These are phyloP conservation scores for Neelides sp. DNA, from an alignment of 1,140 invertebrate species.

Conservation along the genomic window DNA sequence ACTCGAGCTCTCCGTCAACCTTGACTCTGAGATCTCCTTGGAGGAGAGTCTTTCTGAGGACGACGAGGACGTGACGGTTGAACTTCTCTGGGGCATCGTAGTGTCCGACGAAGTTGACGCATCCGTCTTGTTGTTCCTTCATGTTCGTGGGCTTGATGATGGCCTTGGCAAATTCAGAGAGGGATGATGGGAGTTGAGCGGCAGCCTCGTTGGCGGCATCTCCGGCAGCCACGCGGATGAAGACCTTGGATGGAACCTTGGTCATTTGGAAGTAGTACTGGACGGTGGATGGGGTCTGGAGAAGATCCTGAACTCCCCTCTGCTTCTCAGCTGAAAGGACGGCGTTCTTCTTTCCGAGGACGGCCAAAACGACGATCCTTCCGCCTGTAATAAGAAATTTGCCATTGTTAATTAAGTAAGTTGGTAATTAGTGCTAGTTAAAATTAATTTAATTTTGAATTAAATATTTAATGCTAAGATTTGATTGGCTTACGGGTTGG, in stretches of 20 bases:
- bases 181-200: constrained; percentile 4
- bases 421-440: no score
- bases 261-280: constrained; percentile 16
- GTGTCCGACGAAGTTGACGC: constrained; percentile 15
- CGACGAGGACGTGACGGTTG: constrained; percentile 15
- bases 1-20: constrained; percentile 9
- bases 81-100: constrained; percentile 9
- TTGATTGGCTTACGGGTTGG: no score
- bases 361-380: constrained; percentile 12
- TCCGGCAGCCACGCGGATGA: constrained; percentile 15
- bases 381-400: constrained; percentile 9
- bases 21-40: constrained; percentile 14
- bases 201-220: constrained; percentile 21
- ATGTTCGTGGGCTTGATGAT: constrained; percentile 9
- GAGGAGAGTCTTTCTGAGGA: constrained; percentile 19
- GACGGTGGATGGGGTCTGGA: constrained; percentile 12
- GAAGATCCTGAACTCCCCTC: constrained; percentile 2
- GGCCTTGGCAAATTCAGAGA: constrained; percentile 19
- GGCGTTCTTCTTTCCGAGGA: constrained; percentile 21
- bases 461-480: no score
- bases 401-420: no score
- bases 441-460: no score
- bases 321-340: constrained; percentile 10
- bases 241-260: constrained; percentile 3
- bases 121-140: constrained; percentile 9